Base-by-base conservation (phyloP, 2,797 vertebrate species). In the Huso huso region DNA sequence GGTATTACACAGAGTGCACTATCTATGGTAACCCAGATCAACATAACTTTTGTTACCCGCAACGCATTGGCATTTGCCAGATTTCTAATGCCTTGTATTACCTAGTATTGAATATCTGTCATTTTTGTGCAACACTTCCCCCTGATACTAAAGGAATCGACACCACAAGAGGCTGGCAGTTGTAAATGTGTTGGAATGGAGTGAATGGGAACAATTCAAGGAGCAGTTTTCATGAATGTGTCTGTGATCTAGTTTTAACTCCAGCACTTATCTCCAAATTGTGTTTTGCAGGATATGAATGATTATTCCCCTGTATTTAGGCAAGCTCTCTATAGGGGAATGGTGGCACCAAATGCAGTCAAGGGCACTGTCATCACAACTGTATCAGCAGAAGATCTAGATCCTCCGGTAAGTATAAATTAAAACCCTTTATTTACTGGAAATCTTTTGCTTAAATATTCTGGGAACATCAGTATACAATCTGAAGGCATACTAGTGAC, bases 301-400 rank as follows among this genome's bases (percentile, higher is more conserved):
- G 95, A 99, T 82, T 97, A 92, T 79, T 81, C 95, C 0, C 96
- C 96, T 0, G 77, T 94, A 65, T 99, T 99, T 73, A 91, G 75
- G 70, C 90, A 93, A 74, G 78, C 79, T 23, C 74, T 95, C 68
- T 98, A 98, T 78, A 92, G 85, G 75, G 96, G 95, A 7, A 84
- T 98, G 88, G 96, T 98, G 71, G 95, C 96, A 67, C 96, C 96
- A 1, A 94, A 98, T 48, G 96, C 96, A 37, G 84, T 87, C 75
- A 98, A 96, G 79, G 95, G 95, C 73, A 97, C 94, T 0, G 77
- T 93, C 18, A 91, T 99, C 82, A 88, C 93, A 2, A 91, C 84
- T 0, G 93, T 99, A 49, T 81, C 90, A 18, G 96, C 96, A 6
- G 85, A 89, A 69, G 96, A 99, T 75, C 83, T 86, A 70, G 96